phyloP scores from a whole-genome alignment of 2,888 invertebrate genomes.

The Metellina segmentata region DNA sequence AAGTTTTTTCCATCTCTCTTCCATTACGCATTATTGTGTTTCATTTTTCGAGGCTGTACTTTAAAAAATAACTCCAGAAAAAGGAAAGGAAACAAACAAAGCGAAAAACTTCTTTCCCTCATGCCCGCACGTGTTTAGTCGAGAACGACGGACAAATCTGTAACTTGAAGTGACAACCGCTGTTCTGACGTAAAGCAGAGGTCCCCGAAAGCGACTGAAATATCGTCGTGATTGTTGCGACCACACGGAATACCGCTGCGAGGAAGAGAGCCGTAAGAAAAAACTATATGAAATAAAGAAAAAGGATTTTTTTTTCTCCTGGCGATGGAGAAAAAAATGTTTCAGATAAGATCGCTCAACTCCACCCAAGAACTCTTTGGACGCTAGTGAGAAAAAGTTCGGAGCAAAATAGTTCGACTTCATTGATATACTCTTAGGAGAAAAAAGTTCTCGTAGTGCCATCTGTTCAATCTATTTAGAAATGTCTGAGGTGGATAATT shows the following conservation, averaged over 20 bases:
- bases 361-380: slow-evolving; percentile 56
- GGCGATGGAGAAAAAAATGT: not conserved
- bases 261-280: not conserved
- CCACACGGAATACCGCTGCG: slow-evolving; percentile 52
- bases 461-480: slow-evolving; percentile 14
- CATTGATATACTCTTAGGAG: not conserved
- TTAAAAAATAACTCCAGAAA: not conserved
- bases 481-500: slow-evolving; percentile 11
- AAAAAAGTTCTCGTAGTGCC: not conserved
- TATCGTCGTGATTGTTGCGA: slow-evolving; percentile 53
- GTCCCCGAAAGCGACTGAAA: slow-evolving; percentile 31
- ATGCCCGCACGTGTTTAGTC: slow-evolving; percentile 46
- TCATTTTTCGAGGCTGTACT: not conserved
- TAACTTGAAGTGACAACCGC: slow-evolving; percentile 68
- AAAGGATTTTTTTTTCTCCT: slow-evolving; percentile 8
- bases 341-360: slow-evolving; percentile 51
- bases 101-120: not conserved
- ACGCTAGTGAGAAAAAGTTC: not conserved
- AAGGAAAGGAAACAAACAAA: not conserved
- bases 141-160: slow-evolving; percentile 49
- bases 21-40: slow-evolving; percentile 15
- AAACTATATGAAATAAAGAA: not conserved
- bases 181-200: slow-evolving; percentile 47
- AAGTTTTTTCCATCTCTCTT: not conserved
- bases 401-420: slow-evolving; percentile 13